These are phyloP conservation scores for Diachasmimorpha longicaudata DNA, from an alignment of 1,140 invertebrate genomes.

Conservation along the genomic window DNA sequence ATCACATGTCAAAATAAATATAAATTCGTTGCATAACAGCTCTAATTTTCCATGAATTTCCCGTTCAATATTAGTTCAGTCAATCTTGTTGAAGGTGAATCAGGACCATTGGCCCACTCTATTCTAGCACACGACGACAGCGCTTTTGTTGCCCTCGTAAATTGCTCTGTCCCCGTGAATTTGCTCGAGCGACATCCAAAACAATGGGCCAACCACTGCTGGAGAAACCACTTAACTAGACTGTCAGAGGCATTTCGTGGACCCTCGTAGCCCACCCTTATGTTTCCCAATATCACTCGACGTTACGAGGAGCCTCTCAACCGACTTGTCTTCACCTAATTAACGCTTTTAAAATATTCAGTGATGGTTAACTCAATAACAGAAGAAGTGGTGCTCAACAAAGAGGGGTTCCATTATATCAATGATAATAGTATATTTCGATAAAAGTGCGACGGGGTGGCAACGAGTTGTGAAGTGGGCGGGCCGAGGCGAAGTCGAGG, in stretches of 20 bases:
- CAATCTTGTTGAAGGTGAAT: background rate
- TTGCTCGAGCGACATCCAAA: conserved; percentile 5
- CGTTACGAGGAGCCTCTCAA: background rate
- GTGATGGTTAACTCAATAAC: too few species aligned
- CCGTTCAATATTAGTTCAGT: background rate
- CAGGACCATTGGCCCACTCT: background rate
- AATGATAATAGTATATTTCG: too few species aligned
- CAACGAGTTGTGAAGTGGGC: too few species aligned
- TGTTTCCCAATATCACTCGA: background rate
- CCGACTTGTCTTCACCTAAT: background rate
- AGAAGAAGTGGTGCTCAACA: too few species aligned
- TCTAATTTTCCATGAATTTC: too few species aligned
- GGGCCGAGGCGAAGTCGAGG: too few species aligned
- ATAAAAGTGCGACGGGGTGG: too few species aligned
- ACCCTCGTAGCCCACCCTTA: background rate
- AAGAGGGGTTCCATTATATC: background rate
- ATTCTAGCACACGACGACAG: background rate
- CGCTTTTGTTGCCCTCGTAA: background rate
- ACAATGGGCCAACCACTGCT: conserved; percentile 8
- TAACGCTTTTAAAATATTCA: background rate
- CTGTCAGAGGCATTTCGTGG: background rate
- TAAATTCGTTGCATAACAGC: too few species aligned
- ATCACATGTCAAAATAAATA: too few species aligned
- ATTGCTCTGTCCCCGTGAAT: conserved; percentile 24
- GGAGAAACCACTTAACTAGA: conserved; percentile 17